These are phyloP conservation scores for Eugnorisma glareosa DNA, from an alignment of 2,888 invertebrate genomes.

Conservation along the genomic window DNA sequence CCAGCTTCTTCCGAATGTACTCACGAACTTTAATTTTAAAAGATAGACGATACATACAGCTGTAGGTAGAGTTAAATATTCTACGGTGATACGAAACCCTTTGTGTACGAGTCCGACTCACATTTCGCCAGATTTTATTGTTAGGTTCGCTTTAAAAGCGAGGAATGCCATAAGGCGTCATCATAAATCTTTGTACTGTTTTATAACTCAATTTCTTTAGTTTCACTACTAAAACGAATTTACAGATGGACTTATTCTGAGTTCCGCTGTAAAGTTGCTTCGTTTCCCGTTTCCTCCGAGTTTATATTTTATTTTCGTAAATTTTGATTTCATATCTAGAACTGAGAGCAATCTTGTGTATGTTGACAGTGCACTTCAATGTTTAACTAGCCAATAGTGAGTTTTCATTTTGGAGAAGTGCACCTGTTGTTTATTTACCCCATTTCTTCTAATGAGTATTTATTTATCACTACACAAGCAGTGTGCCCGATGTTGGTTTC, in stretches of 20 bases:
- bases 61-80: too few species aligned
- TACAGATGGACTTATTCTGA: constrained; percentile 63
- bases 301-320: constrained; percentile 54
- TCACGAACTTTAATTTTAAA: too few species aligned
- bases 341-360: constrained; percentile 28
- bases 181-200: constrained; percentile 79
- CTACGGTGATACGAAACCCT: not conserved
- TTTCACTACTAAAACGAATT: constrained; percentile 73
- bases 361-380: constrained; percentile 23
- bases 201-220: constrained; percentile 80
- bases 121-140: constrained; percentile 25
- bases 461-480: not conserved
- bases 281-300: constrained; percentile 31
- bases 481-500: not conserved
- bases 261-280: constrained; percentile 56
- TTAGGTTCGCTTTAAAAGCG: constrained; percentile 29
- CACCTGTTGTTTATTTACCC: not conserved
- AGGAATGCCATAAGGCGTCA: constrained; percentile 70
- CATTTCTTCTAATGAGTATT: not conserved
- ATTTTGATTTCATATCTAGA: constrained; percentile 30
- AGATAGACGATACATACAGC: too few species aligned
- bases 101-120: not conserved
- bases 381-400: constrained; percentile 5
- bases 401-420: not conserved
- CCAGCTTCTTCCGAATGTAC: too few species aligned